Conservation (phyloP, 2,113 vertebrate species). For the Myrmecophaga tridactyla region DNA sequence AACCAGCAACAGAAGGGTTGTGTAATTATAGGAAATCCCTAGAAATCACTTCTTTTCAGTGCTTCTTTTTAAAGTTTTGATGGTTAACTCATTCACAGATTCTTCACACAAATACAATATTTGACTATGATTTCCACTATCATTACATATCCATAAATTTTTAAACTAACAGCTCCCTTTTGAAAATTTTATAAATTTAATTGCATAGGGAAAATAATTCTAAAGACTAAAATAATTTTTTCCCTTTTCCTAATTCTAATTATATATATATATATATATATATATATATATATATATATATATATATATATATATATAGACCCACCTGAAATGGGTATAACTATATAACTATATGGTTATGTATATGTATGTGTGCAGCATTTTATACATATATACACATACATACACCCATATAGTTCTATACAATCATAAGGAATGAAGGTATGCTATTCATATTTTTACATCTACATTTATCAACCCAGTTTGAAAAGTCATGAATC, state of each 20-base stretch:
- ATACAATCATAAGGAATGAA: too few relatives aligned
- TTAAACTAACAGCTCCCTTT: not conserved
- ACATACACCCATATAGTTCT: not conserved
- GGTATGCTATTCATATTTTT: not conserved
- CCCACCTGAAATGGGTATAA: too few relatives aligned
- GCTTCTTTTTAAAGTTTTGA: not conserved
- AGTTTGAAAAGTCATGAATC: not conserved
- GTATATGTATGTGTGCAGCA: too few relatives aligned
- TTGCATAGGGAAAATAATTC: not conserved
- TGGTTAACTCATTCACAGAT: not conserved
- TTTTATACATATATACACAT: not conserved
- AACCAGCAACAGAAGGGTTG: too few relatives aligned
- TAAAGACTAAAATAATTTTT: not conserved
- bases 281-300: not conserved
- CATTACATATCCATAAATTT: too few relatives aligned
- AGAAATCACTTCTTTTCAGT: not conserved
- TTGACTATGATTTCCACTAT: not conserved
- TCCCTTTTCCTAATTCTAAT: not conserved
- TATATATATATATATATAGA: not conserved
- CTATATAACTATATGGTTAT: not conserved
- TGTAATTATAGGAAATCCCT: not conserved
- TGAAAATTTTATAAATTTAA: not conserved
- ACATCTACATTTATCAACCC: not conserved
- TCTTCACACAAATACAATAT: not conserved
- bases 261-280: too few relatives aligned